Percentiles rank a stretch among this genome's conserved stretches.
Conservation (phyloP, 2,797 vertebrate genomes). For the Siniperca scherzeri region DNA sequence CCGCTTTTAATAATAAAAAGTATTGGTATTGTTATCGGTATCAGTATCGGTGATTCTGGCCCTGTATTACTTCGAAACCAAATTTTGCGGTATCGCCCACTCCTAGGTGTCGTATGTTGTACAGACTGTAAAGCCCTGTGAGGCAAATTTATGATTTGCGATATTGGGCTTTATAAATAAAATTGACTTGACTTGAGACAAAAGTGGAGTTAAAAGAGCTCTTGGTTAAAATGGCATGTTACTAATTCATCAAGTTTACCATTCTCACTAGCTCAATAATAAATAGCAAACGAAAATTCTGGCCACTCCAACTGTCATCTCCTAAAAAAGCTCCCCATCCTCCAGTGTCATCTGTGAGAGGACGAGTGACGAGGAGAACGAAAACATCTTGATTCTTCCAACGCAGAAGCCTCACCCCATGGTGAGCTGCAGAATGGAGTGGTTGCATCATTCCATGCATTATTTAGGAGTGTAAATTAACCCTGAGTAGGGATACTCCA, state of each 20-base stretch:
- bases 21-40: no score
- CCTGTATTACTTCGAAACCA: no score
- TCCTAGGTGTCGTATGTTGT: no score
- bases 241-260: conserved; percentile 82
- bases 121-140: no score
- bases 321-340: conserved; percentile 83
- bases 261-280: conserved; percentile 87
- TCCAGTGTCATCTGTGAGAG: conserved; percentile 72
- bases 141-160: no score
- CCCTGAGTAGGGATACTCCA: conserved; percentile 92
- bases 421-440: conserved; percentile 88
- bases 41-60: no score
- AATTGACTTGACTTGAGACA: not conserved
- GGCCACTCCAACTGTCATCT: conserved; percentile 74
- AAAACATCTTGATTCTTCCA: conserved; percentile 79
- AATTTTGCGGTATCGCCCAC: no score
- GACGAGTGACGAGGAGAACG: conserved; percentile 71
- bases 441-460: conserved; percentile 88
- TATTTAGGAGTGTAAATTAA: conserved; percentile 94
- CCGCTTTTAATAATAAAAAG: no score
- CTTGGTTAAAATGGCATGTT: conserved; percentile 50
- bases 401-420: conserved; percentile 87
- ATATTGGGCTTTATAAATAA: no score
- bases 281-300: conserved; percentile 84
- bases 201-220: conserved; percentile 8